phyloP scores from a whole-genome alignment of 2,888 invertebrate genomes.

The Cheiracanthium punctorium region DNA sequence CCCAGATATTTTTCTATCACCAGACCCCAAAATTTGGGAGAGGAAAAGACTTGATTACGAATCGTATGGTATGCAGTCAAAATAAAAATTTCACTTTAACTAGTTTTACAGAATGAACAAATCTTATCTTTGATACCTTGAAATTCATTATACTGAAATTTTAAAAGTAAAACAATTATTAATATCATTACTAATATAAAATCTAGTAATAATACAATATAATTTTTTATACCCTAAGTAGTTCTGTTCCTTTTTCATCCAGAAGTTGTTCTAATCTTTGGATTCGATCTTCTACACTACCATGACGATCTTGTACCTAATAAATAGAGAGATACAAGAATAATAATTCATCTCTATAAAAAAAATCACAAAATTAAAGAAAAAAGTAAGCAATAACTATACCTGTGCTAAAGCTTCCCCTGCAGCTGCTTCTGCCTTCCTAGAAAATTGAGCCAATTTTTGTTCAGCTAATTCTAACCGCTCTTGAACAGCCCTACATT shows the following conservation, averaged over 20 bases:
- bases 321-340: neutral
- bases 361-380: neutral
- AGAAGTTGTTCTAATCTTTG: conserved; percentile 92
- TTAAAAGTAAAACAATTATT: no score
- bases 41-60: no score
- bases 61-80: no score
- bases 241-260: conserved; percentile 95
- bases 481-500: conserved; percentile 64
- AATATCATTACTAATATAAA: no score
- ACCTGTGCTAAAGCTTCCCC: conserved; percentile 81
- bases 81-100: no score
- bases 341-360: neutral
- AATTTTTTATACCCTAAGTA: conserved; percentile 76
- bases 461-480: conserved; percentile 92
- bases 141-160: no score
- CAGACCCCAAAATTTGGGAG: no score
- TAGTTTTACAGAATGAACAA: no score
- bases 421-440: conserved; percentile 84
- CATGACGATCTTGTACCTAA: conserved; percentile 67
- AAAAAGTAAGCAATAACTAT: neutral
- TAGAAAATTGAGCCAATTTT: conserved; percentile 95
- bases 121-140: no score
- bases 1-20: no score
- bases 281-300: conserved; percentile 92
- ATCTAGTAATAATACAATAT: no score